A percentile compares a stretch with the other conserved stretches of the same genome.
phyloP scores from a whole-genome alignment of 2,797 vertebrate species.

The Sebastes glaucus region DNA sequence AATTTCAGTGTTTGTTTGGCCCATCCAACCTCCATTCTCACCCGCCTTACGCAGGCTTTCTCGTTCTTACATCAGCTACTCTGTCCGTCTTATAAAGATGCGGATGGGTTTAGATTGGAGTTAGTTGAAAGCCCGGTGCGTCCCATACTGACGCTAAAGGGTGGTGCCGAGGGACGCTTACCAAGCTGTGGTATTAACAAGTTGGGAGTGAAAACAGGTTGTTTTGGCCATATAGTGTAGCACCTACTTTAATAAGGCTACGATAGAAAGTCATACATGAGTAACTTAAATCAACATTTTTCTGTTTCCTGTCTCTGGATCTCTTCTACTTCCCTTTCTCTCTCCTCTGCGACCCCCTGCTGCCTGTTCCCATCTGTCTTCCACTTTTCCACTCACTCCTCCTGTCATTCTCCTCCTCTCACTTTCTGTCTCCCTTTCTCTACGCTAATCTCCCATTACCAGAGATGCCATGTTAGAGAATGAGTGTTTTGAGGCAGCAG shows the following conservation, averaged over 20 bases:
- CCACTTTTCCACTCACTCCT: constrained; percentile 24
- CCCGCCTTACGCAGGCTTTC: not conserved
- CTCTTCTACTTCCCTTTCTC: not conserved
- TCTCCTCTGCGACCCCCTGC: not conserved
- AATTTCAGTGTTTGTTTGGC: not conserved
- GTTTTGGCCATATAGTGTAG: not conserved
- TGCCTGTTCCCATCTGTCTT: constrained; percentile 43
- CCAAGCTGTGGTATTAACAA: not conserved
- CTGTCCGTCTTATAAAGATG: not conserved
- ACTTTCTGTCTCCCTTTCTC: constrained; percentile 30
- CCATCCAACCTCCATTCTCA: not conserved
- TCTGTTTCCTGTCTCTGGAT: constrained; percentile 22
- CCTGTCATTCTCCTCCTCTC: constrained; percentile 38
- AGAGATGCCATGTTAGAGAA: constrained; percentile 62
- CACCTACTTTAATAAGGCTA: not conserved
- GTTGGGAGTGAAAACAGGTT: not conserved
- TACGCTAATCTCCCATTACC: constrained; percentile 61
- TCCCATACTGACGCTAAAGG: not conserved
- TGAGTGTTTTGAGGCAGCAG: constrained; percentile 51
- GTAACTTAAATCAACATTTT: constrained; percentile 20
- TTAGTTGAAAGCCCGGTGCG: not conserved
- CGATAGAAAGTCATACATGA: constrained; percentile 12
- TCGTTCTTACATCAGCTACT: not conserved
- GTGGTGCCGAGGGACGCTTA: not conserved
- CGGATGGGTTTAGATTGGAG: not conserved